Percentiles rank a stretch among this genome's conserved stretches.
phyloP scores from a whole-genome alignment of 2,113 vertebrate species.

The Euleptes europaea region DNA sequence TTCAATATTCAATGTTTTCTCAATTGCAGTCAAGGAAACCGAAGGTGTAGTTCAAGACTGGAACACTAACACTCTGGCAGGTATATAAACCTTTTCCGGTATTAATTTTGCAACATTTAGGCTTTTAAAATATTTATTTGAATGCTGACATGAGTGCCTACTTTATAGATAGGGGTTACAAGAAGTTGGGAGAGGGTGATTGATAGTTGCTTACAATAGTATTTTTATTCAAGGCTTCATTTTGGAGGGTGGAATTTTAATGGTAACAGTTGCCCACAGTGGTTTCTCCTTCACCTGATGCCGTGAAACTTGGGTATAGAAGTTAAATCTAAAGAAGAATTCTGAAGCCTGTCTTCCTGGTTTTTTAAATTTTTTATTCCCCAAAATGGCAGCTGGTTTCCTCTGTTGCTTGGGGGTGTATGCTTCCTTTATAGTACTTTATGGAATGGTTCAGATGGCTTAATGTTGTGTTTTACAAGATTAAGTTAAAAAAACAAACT shows the following conservation, averaged over 20 bases:
- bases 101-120: background rate
- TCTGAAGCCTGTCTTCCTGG: slow-evolving; percentile 17
- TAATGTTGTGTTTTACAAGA: background rate
- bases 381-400: slow-evolving; percentile 12
- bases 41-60: slow-evolving; percentile 74
- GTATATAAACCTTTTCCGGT: slow-evolving; percentile 51
- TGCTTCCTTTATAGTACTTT: background rate
- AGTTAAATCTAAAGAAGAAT: slow-evolving; percentile 24
- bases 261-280: background rate
- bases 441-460: background rate
- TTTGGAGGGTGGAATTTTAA: background rate
- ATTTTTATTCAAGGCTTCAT: too few species aligned
- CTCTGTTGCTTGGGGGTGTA: fast-evolving
- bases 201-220: too few species aligned
- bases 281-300: background rate
- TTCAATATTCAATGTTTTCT: slow-evolving; percentile 64
- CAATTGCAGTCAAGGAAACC: slow-evolving; percentile 71
- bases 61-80: slow-evolving; percentile 73
- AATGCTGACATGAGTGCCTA: slow-evolving; percentile 11
- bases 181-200: too few species aligned
- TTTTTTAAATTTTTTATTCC: background rate
- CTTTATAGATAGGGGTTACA: too few species aligned
- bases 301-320: background rate
- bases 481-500: background rate
- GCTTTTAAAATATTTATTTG: slow-evolving; percentile 21